Percentiles rank a stretch among this genome's conserved stretches.
Conservation (phyloP, 2,888 invertebrate genomes). For the Anoncus sp. region DNA sequence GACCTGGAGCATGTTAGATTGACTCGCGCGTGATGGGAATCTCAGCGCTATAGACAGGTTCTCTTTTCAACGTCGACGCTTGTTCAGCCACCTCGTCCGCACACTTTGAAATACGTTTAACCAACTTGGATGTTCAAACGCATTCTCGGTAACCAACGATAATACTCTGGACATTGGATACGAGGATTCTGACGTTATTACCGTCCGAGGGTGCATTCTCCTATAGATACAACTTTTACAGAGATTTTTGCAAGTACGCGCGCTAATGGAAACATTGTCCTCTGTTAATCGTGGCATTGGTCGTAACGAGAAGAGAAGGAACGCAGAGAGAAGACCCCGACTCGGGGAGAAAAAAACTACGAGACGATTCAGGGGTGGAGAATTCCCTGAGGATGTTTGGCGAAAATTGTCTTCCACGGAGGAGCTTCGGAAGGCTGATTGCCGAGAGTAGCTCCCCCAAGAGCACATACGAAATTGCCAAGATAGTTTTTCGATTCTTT, state of each 20-base stretch:
- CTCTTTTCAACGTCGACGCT: slow-evolving; percentile 66
- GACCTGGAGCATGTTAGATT: slow-evolving; percentile 66
- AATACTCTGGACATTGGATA: background rate
- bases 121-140: slow-evolving; percentile 3
- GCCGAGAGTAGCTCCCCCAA: slow-evolving; percentile 16
- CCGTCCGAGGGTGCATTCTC: background rate
- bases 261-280: slow-evolving; percentile 32
- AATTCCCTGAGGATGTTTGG: slow-evolving; percentile 26
- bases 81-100: slow-evolving; percentile 62
- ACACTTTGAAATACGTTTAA: no score
- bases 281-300: slow-evolving; percentile 1
- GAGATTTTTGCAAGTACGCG: background rate
- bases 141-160: background rate
- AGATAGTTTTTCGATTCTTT: slow-evolving; percentile 51
- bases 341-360: background rate
- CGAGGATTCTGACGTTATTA: slow-evolving; percentile 9
- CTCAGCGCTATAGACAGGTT: slow-evolving; percentile 64
- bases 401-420: slow-evolving; percentile 34
- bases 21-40: slow-evolving; percentile 78
- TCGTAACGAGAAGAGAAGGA: slow-evolving; percentile 23
- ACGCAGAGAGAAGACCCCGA: background rate
- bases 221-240: background rate
- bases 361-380: background rate
- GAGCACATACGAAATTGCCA: slow-evolving; percentile 29
- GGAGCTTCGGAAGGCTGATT: slow-evolving; percentile 8